Evolutionary conservation across 2,888 invertebrate genomes (phyloP).

Genomic region (Metellina segmentata): DNA sequence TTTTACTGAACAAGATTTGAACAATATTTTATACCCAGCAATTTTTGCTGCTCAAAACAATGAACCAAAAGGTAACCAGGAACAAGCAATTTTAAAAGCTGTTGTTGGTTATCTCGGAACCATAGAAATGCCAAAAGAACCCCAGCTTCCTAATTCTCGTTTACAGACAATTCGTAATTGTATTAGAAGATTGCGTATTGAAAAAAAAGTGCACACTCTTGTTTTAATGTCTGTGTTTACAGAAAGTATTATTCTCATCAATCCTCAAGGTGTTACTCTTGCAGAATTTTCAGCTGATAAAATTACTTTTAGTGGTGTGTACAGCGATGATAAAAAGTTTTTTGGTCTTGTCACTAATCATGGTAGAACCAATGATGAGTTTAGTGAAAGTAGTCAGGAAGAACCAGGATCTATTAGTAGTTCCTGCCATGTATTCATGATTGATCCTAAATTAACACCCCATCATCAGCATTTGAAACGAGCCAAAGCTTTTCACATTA

Average conservation of each 20-base stretch:
- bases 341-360: slow-evolving; percentile 93
- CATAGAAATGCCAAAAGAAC: slow-evolving; percentile 91
- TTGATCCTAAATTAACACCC: slow-evolving; percentile 91
- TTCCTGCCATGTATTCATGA: slow-evolving; percentile 97
- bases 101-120: slow-evolving; percentile 97
- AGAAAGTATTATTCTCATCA: slow-evolving; percentile 88
- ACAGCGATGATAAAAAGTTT: slow-evolving; percentile 93
- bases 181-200: slow-evolving; percentile 92
- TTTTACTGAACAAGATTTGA: slow-evolving; percentile 79
- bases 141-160: slow-evolving; percentile 81
- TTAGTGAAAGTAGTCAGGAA: slow-evolving; percentile 78
- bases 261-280: slow-evolving; percentile 88
- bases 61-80: slow-evolving; percentile 58
- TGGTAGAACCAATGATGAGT: slow-evolving; percentile 77
- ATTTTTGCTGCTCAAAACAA: slow-evolving; percentile 74
- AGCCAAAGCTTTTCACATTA: slow-evolving; percentile 91
- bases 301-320: slow-evolving; percentile 93
- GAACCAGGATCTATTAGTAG: slow-evolving; percentile 82
- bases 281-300: slow-evolving; percentile 93
- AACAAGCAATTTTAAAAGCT: slow-evolving; percentile 81
- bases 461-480: slow-evolving; percentile 90
- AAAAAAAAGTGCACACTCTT: slow-evolving; percentile 89
- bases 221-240: slow-evolving; percentile 92
- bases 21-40: slow-evolving; percentile 79
- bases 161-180: slow-evolving; percentile 89